Conservation (phyloP, 2,113 vertebrate genomes). For the Elephantulus edwardii region DNA sequence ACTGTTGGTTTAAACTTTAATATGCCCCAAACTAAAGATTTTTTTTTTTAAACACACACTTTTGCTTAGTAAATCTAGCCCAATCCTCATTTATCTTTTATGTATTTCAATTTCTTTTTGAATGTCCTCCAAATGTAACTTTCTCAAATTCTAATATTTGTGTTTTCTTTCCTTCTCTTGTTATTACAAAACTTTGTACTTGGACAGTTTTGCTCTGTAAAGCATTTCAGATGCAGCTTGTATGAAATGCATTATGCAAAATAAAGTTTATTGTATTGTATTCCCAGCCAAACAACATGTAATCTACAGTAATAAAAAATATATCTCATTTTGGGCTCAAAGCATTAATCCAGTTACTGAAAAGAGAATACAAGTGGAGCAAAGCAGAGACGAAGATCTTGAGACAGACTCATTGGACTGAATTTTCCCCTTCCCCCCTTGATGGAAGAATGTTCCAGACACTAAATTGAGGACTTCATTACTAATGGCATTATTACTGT, state of each 20-base stretch:
- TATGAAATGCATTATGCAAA: conserved; percentile 81
- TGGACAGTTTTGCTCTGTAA: conserved; percentile 82
- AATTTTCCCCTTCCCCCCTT: conserved; percentile 68
- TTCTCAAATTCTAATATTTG: conserved; percentile 82
- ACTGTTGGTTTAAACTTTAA: conserved; percentile 70
- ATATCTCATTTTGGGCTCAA: conserved; percentile 81
- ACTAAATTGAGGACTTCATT: conserved; percentile 81
- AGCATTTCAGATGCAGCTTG: conserved; percentile 81
- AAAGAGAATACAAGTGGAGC: conserved; percentile 80
- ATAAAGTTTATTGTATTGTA: conserved; percentile 83
- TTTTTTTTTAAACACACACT: too few species aligned
- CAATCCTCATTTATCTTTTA: conserved; percentile 65
- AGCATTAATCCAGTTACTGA: conserved; percentile 81
- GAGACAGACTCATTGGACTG: conserved; percentile 81
- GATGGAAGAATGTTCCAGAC: conserved; percentile 82
- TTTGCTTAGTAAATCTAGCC: conserved; percentile 66
- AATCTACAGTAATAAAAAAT: conserved; percentile 83
- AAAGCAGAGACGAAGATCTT: conserved; percentile 79
- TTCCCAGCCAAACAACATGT: conserved; percentile 82
- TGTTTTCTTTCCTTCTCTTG: conserved; percentile 80
- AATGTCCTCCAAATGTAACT: conserved; percentile 79
- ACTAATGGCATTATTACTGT: conserved; percentile 79
- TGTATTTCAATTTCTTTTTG: conserved; percentile 77
- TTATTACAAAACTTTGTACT: conserved; percentile 82
- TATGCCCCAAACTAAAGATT: conserved; percentile 62